Base-by-base conservation (phyloP, 2,797 vertebrate species). In the Eupleurogrammus muticus region DNA sequence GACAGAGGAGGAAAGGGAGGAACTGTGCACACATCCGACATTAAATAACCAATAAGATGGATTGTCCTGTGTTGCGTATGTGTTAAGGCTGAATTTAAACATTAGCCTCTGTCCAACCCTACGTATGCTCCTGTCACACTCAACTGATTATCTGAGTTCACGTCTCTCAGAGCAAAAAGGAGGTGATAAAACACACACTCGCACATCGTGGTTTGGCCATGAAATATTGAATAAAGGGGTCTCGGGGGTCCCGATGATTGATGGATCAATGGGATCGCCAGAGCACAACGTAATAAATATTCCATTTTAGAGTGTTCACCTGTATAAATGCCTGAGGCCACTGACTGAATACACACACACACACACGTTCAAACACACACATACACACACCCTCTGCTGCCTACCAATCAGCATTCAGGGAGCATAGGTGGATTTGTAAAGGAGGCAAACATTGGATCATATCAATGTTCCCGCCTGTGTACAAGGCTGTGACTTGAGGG, bases 231-330 rank as follows among this genome's bases (percentile, higher is more conserved):
- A 70, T 7, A 21, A 23, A 4, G 68, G 36, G 64, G 49, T 75
- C 66, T 67, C 2, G 7, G 2, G 60, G 72, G 52, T 44, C 46
- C 28, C 63, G 13, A 36, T 40, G 63, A 63, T 48, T 77, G 75
- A 89, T 85, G 80, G 72, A 81, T 85, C 79, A 75, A 76, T 82
- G 70, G 71, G 50, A 75, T 46, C 1, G 67, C 61, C 42, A 42
- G 70, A 65, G 47, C 48, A 38, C 49, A 70, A 42, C 71, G 49
- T 65, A 72, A 77, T 84, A 80, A 81, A 83, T 82, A 69, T 54
- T 86, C 44, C 40, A 66, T 82, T 85, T 77, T 59, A 70, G 54
- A 78, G 53, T 50, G 19, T 66, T 80, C 49, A 36, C 65, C 52
- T 57, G 6, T 28, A 28, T 28, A 28, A 28, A 68, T 47, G 73